phyloP scores from a whole-genome alignment of 2,113 vertebrate genomes.

The Saccopteryx leptura region DNA sequence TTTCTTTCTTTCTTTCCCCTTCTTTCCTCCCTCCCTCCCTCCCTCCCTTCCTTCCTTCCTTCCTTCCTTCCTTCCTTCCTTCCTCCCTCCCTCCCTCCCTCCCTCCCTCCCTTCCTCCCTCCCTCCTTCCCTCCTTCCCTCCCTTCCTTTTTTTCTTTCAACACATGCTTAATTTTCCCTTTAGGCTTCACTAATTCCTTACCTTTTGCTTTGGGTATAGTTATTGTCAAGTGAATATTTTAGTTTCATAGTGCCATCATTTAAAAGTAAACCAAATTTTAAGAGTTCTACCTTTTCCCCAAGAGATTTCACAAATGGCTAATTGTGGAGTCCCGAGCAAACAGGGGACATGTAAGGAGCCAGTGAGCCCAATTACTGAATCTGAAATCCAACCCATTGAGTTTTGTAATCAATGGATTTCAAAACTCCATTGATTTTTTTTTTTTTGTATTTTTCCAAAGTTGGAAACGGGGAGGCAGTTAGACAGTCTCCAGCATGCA shows the following conservation, averaged over 20 bases:
- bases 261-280: neutral
- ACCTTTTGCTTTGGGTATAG: neutral
- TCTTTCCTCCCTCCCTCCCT: too few species aligned
- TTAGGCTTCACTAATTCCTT: neutral
- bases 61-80: too few species aligned
- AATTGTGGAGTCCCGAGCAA: neutral
- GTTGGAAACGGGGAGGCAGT: too few species aligned
- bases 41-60: too few species aligned
- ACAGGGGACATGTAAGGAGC: neutral
- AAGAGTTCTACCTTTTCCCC: neutral
- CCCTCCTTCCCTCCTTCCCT: too few species aligned
- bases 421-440: too few species aligned
- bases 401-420: neutral
- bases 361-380: neutral
- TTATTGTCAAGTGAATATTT: conserved; percentile 28
- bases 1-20: too few species aligned
- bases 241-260: neutral
- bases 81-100: too few species aligned
- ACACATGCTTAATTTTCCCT: neutral
- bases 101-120: too few species aligned
- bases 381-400: neutral
- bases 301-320: neutral
- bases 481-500: too few species aligned
- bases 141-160: neutral
- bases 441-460: too few species aligned